These are phyloP conservation scores for Mormyrus lacerda DNA, from an alignment of 2,113 vertebrate species.

Conservation along the genomic window DNA sequence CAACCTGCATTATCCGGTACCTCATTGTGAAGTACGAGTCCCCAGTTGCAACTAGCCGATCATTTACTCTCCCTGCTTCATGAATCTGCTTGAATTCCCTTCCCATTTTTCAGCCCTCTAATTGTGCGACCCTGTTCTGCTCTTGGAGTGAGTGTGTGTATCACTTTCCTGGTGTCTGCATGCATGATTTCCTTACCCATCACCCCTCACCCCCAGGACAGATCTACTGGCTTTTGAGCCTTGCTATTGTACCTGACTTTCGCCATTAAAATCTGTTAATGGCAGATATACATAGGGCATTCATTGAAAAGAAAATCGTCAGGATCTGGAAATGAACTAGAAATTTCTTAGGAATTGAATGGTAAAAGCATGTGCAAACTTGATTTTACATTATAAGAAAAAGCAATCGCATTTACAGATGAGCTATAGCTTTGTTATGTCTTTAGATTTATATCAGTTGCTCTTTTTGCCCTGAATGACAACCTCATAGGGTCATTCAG, in stretches of 20 bases:
- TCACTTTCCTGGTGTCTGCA: not conserved
- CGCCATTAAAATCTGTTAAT: not conserved
- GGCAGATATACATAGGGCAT: too few species aligned
- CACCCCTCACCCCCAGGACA: not conserved
- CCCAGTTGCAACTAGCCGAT: not conserved
- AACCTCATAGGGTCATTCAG: not conserved
- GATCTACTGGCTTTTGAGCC: not conserved
- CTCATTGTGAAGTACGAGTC: not conserved
- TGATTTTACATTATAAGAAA: not conserved
- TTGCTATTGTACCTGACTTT: not conserved
- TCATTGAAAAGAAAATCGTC: not conserved
- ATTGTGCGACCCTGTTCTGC: not conserved
- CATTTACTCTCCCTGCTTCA: not conserved
- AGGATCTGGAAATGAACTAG: not conserved
- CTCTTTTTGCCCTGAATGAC: not conserved
- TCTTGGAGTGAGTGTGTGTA: not conserved
- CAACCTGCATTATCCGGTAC: not conserved
- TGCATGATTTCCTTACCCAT: not conserved
- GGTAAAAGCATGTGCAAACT: not conserved
- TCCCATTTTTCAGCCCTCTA: not conserved
- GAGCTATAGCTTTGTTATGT: not conserved
- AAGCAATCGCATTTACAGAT: not conserved
- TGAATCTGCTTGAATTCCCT: not conserved
- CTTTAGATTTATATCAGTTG: not conserved
- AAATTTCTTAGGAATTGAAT: not conserved